A percentile compares a stretch with the other conserved stretches of the same genome.
Evolutionary conservation across 2,113 vertebrate species (phyloP).

Genomic region (Hypanus sabinus): DNA sequence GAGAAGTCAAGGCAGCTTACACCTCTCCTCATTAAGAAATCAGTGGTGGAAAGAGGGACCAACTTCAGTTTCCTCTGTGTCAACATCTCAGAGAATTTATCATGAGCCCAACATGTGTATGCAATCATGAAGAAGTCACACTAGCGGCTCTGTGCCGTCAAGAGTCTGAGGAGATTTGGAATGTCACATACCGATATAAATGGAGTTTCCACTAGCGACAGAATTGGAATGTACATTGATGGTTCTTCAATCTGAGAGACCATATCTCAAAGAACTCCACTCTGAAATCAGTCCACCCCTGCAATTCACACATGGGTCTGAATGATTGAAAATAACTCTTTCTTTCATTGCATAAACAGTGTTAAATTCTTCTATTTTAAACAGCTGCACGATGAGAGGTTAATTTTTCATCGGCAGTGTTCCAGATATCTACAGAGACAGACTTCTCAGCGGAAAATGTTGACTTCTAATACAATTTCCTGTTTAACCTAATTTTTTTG

Average conservation of each 20-base stretch:
- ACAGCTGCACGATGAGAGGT: background rate
- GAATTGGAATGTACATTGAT: background rate
- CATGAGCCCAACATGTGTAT: no score
- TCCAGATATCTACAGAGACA: background rate
- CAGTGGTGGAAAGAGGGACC: no score
- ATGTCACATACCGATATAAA: background rate
- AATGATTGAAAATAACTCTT: background rate
- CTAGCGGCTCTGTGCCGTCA: no score
- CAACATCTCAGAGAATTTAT: no score
- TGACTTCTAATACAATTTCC: background rate
- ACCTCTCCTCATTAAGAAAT: no score
- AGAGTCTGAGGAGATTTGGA: no score
- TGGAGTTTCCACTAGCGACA: background rate
- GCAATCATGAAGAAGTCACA: no score
- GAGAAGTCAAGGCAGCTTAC: no score
- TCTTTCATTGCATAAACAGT: background rate
- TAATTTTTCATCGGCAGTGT: background rate
- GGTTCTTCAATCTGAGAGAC: background rate
- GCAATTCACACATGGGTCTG: background rate
- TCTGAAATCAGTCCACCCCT: background rate
- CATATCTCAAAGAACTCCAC: no score
- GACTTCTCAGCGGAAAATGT: background rate
- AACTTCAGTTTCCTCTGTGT: no score
- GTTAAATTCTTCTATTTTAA: background rate
- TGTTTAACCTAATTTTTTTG: background rate